These are phyloP conservation scores for Cosmia pyralina DNA, from an alignment of 2,888 invertebrate genomes.

Conservation along the genomic window DNA sequence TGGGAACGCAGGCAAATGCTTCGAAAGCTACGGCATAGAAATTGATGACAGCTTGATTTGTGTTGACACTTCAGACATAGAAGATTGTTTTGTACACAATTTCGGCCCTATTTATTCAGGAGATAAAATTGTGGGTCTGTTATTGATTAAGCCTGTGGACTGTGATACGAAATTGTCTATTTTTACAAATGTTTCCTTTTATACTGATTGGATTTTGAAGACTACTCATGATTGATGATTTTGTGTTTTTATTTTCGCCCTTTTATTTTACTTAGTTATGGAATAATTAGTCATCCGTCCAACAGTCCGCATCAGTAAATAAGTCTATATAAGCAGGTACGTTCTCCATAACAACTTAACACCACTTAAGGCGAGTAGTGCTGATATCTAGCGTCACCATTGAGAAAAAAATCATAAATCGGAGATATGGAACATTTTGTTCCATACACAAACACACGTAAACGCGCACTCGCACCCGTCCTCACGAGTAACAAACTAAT, in stretches of 20 bases:
- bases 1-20: conserved; percentile 20
- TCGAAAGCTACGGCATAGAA: conserved; percentile 38
- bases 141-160: conserved; percentile 33
- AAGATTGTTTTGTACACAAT: conserved; percentile 44
- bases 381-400: too few species aligned
- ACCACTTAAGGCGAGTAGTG: too few species aligned
- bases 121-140: conserved; percentile 40
- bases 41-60: conserved; percentile 46
- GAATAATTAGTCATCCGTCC: too few species aligned
- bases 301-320: too few species aligned
- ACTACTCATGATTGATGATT: conserved; percentile 32
- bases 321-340: too few species aligned
- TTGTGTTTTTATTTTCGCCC: conserved; percentile 7
- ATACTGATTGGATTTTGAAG: conserved; percentile 66
- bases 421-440: too few species aligned
- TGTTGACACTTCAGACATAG: conserved; percentile 18
- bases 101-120: conserved; percentile 46
- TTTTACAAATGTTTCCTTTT: conserved; percentile 71
- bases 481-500: too few species aligned
- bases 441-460: too few species aligned
- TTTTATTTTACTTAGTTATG: too few species aligned
- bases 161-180: conserved; percentile 64
- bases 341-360: too few species aligned
- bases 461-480: too few species aligned
- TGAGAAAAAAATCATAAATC: too few species aligned